phyloP scores from a whole-genome alignment of 2,113 vertebrate species.

The Aspidoscelis tigris region DNA sequence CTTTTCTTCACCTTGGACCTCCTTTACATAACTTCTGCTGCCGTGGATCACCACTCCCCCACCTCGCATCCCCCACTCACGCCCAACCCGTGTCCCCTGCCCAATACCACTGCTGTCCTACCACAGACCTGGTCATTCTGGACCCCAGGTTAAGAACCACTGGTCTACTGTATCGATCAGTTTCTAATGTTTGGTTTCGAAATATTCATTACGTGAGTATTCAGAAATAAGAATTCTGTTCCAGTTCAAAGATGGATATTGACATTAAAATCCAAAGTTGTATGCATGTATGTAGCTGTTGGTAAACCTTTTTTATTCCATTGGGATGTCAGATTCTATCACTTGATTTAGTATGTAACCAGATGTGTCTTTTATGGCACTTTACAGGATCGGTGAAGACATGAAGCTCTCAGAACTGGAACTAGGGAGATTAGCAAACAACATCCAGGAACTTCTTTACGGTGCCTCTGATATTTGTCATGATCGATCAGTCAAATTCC shows the following conservation, averaged over 20 bases:
- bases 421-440: conserved; percentile 86
- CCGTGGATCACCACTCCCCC: background rate
- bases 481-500: conserved; percentile 94
- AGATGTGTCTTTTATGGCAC: conserved; percentile 45
- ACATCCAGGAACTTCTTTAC: conserved; percentile 88
- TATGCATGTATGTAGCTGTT: background rate
- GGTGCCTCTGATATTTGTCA: conserved; percentile 93
- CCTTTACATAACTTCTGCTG: no score
- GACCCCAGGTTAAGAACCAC: no score
- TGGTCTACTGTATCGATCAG: no score
- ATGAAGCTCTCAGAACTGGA: conserved; percentile 91
- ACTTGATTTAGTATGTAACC: background rate
- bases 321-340: background rate
- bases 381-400: conserved; percentile 83
- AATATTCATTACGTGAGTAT: background rate
- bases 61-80: no score
- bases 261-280: background rate
- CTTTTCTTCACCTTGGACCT: no score
- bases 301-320: background rate
- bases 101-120: no score
- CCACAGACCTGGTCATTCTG: no score
- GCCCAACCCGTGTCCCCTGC: no score
- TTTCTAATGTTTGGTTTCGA: background rate
- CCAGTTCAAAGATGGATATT: background rate
- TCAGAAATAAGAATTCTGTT: background rate